A percentile compares a stretch with the other conserved stretches of the same genome.
Conservation (phyloP, 2,113 vertebrate genomes). For the Sphyrna mokarran region DNA sequence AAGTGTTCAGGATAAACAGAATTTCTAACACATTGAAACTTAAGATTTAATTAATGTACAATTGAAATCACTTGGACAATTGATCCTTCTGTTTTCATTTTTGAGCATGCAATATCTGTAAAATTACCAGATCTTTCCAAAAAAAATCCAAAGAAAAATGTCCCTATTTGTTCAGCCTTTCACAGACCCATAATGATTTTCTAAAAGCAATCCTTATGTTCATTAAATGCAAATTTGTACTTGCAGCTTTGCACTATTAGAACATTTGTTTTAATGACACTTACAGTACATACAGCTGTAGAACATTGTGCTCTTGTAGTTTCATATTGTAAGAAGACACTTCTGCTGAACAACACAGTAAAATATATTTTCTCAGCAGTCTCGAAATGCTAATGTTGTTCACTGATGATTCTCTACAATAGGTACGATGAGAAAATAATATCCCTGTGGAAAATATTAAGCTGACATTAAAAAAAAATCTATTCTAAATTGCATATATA, state of each 20-base stretch:
- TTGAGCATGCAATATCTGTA: background rate
- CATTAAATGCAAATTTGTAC: constrained; percentile 5
- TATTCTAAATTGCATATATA: background rate
- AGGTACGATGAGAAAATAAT: background rate
- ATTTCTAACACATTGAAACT: background rate
- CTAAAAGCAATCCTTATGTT: background rate
- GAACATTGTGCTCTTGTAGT: background rate
- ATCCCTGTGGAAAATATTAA: background rate
- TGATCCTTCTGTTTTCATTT: background rate
- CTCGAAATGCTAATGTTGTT: constrained; percentile 7
- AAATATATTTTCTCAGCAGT: background rate
- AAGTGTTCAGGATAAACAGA: background rate
- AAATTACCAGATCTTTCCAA: background rate
- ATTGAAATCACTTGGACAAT: background rate
- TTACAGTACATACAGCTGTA: background rate
- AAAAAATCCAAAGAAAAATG: background rate
- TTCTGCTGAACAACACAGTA: background rate
- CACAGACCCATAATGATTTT: background rate
- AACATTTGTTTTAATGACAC: background rate
- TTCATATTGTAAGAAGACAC: background rate
- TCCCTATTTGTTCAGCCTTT: background rate
- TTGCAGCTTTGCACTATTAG: background rate
- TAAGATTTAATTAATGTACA: background rate
- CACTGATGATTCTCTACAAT: background rate
- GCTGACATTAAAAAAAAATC: background rate